Evolutionary conservation across 2,888 invertebrate species (phyloP).

Genomic region (Amphimallon solstitiale): DNA sequence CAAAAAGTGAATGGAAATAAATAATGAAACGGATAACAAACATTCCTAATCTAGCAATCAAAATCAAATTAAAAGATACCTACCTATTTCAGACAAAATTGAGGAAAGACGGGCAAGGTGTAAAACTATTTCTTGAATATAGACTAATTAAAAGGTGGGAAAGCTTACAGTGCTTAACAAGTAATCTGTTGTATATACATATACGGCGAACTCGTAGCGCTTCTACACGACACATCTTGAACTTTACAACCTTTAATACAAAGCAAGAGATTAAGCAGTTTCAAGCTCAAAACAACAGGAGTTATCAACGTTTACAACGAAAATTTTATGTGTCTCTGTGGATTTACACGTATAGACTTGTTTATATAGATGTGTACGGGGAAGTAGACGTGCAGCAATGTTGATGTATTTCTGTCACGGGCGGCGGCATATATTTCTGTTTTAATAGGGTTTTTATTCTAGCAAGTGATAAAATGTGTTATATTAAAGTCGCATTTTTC

Average conservation of each 20-base stretch:
- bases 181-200: constrained; percentile 29
- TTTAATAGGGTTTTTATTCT: constrained; percentile 39
- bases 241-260: constrained; percentile 38
- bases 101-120: background rate
- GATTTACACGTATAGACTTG: constrained; percentile 37
- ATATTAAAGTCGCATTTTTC: constrained; percentile 38
- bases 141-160: constrained; percentile 35
- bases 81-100: background rate
- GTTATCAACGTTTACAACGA: constrained; percentile 42
- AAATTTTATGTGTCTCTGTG: constrained; percentile 41
- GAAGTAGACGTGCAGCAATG: constrained; percentile 14
- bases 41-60: too few species aligned
- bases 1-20: too few species aligned
- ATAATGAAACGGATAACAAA: background rate
- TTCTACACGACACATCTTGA: constrained; percentile 34
- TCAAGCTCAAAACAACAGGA: constrained; percentile 40
- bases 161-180: constrained; percentile 30
- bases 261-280: constrained; percentile 41
- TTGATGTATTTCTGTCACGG: constrained; percentile 30
- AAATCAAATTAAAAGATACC: too few species aligned
- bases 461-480: constrained; percentile 39
- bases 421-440: constrained; percentile 17
- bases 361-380: constrained; percentile 25
- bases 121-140: constrained; percentile 13
- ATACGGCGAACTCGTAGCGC: background rate